Conservation (phyloP, 2,888 invertebrate genomes). For the Copidosoma aretas region DNA sequence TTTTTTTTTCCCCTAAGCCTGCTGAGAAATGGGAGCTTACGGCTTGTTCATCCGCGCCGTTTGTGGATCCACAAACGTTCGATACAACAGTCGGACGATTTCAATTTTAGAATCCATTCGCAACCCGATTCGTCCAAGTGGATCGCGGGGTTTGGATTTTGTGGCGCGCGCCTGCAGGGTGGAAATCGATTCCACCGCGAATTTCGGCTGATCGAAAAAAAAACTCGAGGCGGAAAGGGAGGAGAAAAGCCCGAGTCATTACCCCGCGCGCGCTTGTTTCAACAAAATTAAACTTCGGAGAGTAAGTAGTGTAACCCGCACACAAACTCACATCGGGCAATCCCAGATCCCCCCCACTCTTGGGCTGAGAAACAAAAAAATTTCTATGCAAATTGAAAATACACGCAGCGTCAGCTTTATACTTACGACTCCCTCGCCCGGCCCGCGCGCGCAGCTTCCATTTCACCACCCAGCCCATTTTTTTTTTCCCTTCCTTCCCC, state of each 20-base stretch:
- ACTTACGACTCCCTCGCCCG: neutral
- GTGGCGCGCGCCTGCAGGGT: too few relatives aligned
- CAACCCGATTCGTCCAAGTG: too few relatives aligned
- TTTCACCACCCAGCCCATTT: conserved; percentile 21
- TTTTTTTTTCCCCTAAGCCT: too few relatives aligned
- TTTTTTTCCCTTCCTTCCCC: conserved; percentile 14
- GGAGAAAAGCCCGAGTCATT: neutral
- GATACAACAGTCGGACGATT: too few relatives aligned
- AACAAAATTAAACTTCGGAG: conserved; percentile 17
- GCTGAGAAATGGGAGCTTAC: too few relatives aligned
- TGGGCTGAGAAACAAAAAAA: neutral
- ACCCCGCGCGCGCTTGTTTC: neutral
- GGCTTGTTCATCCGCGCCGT: too few relatives aligned
- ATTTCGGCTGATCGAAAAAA: neutral
- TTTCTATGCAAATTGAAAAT: conserved; percentile 37
- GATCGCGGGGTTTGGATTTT: too few relatives aligned
- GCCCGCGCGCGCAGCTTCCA: neutral
- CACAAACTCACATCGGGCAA: too few relatives aligned
- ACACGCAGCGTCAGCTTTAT: conserved; percentile 33
- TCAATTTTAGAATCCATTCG: too few relatives aligned
- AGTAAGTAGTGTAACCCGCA: neutral
- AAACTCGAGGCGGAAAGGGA: neutral
- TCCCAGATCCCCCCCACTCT: neutral
- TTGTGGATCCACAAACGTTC: too few relatives aligned
- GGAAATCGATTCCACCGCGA: too few relatives aligned